phyloP scores from a whole-genome alignment of 2,888 invertebrate genomes.

The Entomobrya multifasciata region DNA sequence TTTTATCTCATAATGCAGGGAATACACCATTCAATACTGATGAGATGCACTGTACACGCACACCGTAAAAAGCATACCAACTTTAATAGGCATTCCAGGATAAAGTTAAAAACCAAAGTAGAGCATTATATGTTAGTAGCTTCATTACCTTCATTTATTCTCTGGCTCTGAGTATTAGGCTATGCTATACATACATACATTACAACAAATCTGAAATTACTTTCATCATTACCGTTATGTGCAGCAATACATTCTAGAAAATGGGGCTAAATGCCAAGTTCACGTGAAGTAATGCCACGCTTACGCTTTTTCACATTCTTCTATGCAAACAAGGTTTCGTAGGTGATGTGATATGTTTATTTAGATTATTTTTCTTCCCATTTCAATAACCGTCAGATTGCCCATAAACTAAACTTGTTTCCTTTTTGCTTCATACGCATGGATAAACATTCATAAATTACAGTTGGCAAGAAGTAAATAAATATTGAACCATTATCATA shows the following conservation, averaged over 20 bases:
- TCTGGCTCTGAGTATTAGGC: no score
- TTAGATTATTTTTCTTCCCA: slow-evolving; percentile 1
- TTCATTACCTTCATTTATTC: not conserved
- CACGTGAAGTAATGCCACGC: not conserved
- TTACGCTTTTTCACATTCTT: not conserved
- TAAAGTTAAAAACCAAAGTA: not conserved
- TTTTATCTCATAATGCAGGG: no score
- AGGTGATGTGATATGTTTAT: not conserved
- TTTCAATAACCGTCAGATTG: slow-evolving; percentile 16
- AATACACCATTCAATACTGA: no score
- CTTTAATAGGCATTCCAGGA: no score
- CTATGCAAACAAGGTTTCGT: not conserved
- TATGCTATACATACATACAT: not conserved
- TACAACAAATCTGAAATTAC: slow-evolving; percentile 15
- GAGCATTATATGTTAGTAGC: not conserved
- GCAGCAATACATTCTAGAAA: not conserved
- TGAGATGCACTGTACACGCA: no score
- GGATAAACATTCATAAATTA: slow-evolving; percentile 43
- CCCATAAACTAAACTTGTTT: slow-evolving; percentile 1
- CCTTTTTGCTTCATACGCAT: not conserved
- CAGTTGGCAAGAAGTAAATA: slow-evolving; percentile 27
- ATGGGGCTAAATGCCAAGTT: slow-evolving; percentile 34
- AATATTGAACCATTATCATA: slow-evolving; percentile 9
- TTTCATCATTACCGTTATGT: slow-evolving; percentile 14
- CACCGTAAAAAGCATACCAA: no score